Conservation (phyloP, 2,113 vertebrate species). For the Leptodactylus fuscus region DNA sequence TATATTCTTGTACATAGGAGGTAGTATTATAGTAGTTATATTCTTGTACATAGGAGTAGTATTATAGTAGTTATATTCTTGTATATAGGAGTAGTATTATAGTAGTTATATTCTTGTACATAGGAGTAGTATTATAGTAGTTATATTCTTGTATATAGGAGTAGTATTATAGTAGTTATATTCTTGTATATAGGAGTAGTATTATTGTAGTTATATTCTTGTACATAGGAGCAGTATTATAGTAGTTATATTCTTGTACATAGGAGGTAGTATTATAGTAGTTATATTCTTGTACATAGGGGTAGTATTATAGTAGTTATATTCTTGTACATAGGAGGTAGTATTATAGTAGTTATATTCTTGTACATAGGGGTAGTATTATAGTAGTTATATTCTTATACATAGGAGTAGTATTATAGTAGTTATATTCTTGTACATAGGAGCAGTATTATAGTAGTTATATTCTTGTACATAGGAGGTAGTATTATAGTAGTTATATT, state of each 20-base stretch:
- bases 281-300: conserved; percentile 1
- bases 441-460: neutral
- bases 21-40: conserved; percentile 9
- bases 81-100: conserved; percentile 4
- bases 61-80: conserved; percentile 9
- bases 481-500: conserved; percentile 7
- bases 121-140: neutral
- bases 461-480: neutral
- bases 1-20: neutral
- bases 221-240: neutral
- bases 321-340: neutral
- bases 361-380: neutral
- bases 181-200: neutral
- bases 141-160: neutral
- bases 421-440: too few relatives aligned
- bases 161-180: conserved; percentile 13
- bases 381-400: neutral
- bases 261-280: neutral
- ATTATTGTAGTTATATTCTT: neutral
- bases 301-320: conserved; percentile 7
- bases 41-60: neutral
- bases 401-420: neutral
- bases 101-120: neutral
- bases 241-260: neutral
- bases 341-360: conserved; percentile 1